Conservation (phyloP, 2,888 invertebrate species). For the Bellardia pandia region DNA sequence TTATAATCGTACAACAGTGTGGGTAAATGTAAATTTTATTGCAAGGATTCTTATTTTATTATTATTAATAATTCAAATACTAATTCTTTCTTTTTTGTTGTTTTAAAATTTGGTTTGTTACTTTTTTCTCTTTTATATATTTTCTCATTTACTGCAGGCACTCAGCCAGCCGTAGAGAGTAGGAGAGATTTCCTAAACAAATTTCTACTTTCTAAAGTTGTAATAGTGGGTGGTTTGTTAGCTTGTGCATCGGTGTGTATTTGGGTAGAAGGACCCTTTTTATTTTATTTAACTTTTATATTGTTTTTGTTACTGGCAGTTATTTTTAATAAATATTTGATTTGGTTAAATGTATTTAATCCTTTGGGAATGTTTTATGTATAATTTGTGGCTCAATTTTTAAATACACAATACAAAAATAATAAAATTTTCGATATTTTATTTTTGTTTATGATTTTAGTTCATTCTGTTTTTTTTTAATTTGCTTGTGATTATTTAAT, state of each 20-base stretch:
- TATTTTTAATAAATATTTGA: constrained; percentile 74
- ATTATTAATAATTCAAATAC: constrained; percentile 73
- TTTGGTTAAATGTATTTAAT: constrained; percentile 75
- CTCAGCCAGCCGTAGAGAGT: neutral
- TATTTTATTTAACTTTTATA: neutral
- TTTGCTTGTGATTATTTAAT: neutral
- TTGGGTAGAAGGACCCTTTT: neutral
- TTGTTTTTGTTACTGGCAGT: constrained; percentile 39
- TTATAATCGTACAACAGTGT: neutral
- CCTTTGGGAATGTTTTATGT: constrained; percentile 72
- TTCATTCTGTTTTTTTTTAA: no score
- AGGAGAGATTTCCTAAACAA: constrained; percentile 10
- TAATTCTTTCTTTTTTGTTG: constrained; percentile 57
- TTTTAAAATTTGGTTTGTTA: constrained; percentile 25
- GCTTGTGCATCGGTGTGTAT: neutral
- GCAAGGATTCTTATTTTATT: constrained; percentile 64
- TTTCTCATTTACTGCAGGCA: neutral
- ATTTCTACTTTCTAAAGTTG: constrained; percentile 2
- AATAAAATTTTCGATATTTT: constrained; percentile 19
- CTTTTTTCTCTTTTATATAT: neutral
- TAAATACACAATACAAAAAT: constrained; percentile 20
- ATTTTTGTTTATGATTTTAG: constrained; percentile 7
- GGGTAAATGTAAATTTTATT: constrained; percentile 45
- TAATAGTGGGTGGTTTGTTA: neutral
- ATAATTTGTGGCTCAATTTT: constrained; percentile 68